A percentile compares a stretch with the other conserved stretches of the same genome.
These are phyloP conservation scores for Porites evermanni DNA, from an alignment of 92 coral and sea anemone genomes.

Conservation along the genomic window DNA sequence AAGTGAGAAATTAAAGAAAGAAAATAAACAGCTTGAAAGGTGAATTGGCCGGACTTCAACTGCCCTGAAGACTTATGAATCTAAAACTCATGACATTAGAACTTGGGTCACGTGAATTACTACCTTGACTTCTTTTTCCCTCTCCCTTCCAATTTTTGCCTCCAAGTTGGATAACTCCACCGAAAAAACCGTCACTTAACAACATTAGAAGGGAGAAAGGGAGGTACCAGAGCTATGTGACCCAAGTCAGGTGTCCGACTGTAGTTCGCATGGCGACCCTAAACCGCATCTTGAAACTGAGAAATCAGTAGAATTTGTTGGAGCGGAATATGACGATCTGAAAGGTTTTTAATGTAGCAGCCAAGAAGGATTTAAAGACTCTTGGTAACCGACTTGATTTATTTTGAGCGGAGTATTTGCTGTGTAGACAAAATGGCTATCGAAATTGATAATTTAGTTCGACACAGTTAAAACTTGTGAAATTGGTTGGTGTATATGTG, in stretches of 20 bases:
- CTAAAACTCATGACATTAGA: too few relatives aligned
- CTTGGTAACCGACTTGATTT: conserved; percentile 20
- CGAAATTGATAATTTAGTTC: conserved; percentile 7
- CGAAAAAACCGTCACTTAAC: too few relatives aligned
- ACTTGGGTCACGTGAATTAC: not conserved
- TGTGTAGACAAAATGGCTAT: conserved; percentile 26
- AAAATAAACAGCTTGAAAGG: conserved; percentile 1
- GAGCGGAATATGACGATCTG: conserved; percentile 35
- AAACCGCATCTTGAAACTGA: not conserved
- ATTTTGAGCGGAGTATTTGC: not conserved
- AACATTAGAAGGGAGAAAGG: too few relatives aligned
- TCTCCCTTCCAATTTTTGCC: too few relatives aligned
- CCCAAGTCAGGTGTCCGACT: too few relatives aligned
- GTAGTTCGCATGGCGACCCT: conserved; percentile 1
- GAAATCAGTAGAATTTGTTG: conserved; percentile 20
- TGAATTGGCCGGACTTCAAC: conserved; percentile 7
- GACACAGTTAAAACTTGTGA: not conserved
- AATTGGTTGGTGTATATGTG: not conserved
- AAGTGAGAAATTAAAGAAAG: conserved; percentile 10
- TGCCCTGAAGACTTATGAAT: not conserved
- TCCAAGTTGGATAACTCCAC: too few relatives aligned
- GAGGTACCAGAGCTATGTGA: too few relatives aligned
- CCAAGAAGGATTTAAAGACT: conserved; percentile 6
- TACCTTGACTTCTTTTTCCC: too few relatives aligned
- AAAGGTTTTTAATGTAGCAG: conserved; percentile 14